Evolutionary conservation across 2,888 invertebrate species (phyloP), one percentile per base, ranked within the genome.

Genomic region (Sarcophaga subvicina): DNA sequence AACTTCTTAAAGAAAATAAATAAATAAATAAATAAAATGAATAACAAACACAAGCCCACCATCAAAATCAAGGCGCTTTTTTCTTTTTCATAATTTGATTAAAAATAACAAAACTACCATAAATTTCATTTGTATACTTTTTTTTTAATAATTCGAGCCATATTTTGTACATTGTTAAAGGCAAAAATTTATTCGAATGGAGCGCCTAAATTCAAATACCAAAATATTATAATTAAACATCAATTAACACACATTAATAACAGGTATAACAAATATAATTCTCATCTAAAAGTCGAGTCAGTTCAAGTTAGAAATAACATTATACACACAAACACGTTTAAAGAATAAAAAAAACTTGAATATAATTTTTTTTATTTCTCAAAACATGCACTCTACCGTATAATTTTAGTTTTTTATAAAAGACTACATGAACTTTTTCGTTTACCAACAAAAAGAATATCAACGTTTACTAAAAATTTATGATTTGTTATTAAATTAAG

Each of bases 41-140:
- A 80, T 78, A 71, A 88, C 89, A 88, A 86, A 78, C 22, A 22
- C 77, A 69, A 86, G 66, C 83, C 83, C 83, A 83, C 78, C 83
- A 83, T 83, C 45, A 80, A 59, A 75, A 69, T 54, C 45, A 67
- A 72, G 77, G 84, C 80, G 84, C 70, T 59, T 84, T 80, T 62
- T 78, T 67, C 25, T 72, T 73, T 47, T 69, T 54, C 17, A 54
- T 49, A 4, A 14, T 49, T 49, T 49, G 37, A 6, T 25, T 59
- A 45, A 75, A 72, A 78, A 54, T 14, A 72, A 25, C 6, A 17
- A 5, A 54, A 37, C 45, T 67, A 20, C 49, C 17, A 54, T 54
- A 60, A 45, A 59, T 85, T 78, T 81, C 73, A 64, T 73, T 81
- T 82, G 63, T 82, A 79, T 60, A 81, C 73, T 59, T 69, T 72